Evolutionary conservation across 30 jellyfish, hydroid and myxozoan species (phyloP), one percentile per base, ranked within the genome.

Genomic region (Haliclystus octoradiatus): DNA sequence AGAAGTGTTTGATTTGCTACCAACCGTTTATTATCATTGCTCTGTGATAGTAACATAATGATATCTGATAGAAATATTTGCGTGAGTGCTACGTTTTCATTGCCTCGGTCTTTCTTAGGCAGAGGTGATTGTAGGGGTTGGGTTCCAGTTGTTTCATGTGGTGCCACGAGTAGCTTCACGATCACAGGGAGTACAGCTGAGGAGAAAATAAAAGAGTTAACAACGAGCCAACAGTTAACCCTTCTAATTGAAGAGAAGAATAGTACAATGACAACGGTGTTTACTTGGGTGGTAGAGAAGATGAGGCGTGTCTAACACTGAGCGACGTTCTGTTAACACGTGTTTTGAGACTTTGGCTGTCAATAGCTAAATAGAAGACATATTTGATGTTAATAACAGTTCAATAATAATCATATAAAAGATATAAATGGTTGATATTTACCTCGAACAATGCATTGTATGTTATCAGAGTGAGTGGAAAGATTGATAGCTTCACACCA

Each of bases 371-470:
- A 71, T 33, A 66, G 49, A 29, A 19, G 1, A 15, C 22, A 28
- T n/a, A n/a, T n/a, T 22, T 32, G 62, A 1, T 22, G 15, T 30
- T 3, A 29, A 0, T 1, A 28, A n/a, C 13, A n/a, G 4, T 9
- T 9, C 24, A 24, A 9, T 24, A 63, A 29, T 50, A 63, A 63
- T 24, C 28, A 3, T 52, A 3, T 47, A 47, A 47, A 52, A 52
- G 27, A 52, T 23, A 23, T 52, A 23, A 52, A 52, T 47, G 14
- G 15, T 47, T 47, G 15, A 22, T 14, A 0, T 32, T 26, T 62
- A 86, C 96, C 90, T 86, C 96, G 68, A 86, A 86, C 52, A 86
- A 63, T 1, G 96, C 96, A 70, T 86, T 86, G 64, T 86, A 86
- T 31, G 94, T 86, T 33, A 74, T 34, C 34, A 63, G 34, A 13